Percentiles rank a stretch among this genome's conserved stretches.
These are phyloP conservation scores for Ophion costatus DNA, from an alignment of 2,888 invertebrate genomes.

Conservation along the genomic window DNA sequence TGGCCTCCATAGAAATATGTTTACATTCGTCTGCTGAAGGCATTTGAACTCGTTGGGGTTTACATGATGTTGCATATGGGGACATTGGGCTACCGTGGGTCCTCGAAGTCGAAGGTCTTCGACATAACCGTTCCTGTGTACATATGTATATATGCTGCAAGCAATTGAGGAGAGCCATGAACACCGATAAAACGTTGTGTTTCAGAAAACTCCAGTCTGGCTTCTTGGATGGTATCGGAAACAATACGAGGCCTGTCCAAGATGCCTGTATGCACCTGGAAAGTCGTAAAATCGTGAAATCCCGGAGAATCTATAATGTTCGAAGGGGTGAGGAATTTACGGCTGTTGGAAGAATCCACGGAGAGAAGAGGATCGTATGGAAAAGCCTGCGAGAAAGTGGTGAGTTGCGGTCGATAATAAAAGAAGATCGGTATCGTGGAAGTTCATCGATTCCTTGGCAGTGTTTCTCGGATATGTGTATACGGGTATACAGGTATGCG, in stretches of 20 bases:
- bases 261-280: conserved; percentile 23
- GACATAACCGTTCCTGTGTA: not conserved
- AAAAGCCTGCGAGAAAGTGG: conserved; percentile 62
- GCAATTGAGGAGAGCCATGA: conserved; percentile 76
- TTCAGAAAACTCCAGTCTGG: conserved; percentile 72
- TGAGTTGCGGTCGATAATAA: conserved; percentile 78
- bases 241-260: conserved; percentile 65
- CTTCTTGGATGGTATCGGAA: conserved; percentile 50
- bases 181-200: conserved; percentile 42
- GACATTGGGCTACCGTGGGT: not conserved
- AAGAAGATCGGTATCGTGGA: conserved; percentile 81
- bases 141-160: conserved; percentile 71
- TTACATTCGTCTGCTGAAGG: not conserved
- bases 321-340: conserved; percentile 29
- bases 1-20: not conserved
- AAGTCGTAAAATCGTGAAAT: conserved; percentile 78
- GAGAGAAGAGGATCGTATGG: conserved; percentile 30
- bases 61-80: too few relatives aligned
- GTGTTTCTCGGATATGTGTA: not conserved
- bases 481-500: conserved; percentile 13
- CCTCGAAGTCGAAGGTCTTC: not conserved
- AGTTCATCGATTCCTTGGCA: conserved; percentile 73
- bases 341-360: conserved; percentile 72
- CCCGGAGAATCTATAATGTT: conserved; percentile 65
- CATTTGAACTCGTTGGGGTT: not conserved